Percentiles rank a stretch among this genome's conserved stretches.
Conservation (phyloP, 2,888 invertebrate genomes). For the Plebejus anna region DNA sequence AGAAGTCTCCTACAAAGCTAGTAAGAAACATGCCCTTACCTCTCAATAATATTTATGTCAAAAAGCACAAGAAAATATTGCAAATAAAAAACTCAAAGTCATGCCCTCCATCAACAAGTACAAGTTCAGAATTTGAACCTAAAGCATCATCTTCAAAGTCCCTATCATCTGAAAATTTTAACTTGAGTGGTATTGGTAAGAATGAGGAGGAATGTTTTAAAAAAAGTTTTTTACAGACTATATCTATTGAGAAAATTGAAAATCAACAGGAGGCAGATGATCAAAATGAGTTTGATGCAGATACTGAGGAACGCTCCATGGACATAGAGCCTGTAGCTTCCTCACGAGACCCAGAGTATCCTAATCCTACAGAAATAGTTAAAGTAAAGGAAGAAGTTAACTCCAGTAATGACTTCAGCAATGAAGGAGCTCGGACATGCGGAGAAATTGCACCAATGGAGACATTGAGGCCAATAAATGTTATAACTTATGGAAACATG, state of each 20-base stretch:
- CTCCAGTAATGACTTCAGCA: constrained; percentile 62
- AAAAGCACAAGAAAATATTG: constrained; percentile 68
- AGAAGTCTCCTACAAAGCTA: constrained; percentile 47
- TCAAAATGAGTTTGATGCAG: constrained; percentile 59
- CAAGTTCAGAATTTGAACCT: constrained; percentile 44
- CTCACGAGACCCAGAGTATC: constrained; percentile 45
- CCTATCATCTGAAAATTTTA: constrained; percentile 57
- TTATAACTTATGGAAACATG: constrained; percentile 64
- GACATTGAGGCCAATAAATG: constrained; percentile 65
- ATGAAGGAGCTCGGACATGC: constrained; percentile 50
- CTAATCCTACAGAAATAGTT: constrained; percentile 48
- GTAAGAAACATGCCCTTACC: constrained; percentile 45
- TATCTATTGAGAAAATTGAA: constrained; percentile 57
- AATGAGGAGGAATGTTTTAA: constrained; percentile 46
- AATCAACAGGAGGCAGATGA: constrained; percentile 42
- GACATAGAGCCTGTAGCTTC: constrained; percentile 60
- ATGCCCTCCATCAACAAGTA: constrained; percentile 37
- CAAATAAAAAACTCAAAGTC: constrained; percentile 67
- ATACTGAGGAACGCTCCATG: constrained; percentile 65
- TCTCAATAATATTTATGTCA: constrained; percentile 68
- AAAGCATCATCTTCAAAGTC: constrained; percentile 55
- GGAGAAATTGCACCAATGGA: constrained; percentile 53
- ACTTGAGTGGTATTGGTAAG: constrained; percentile 50
- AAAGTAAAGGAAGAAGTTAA: constrained; percentile 67
- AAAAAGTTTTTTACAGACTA: constrained; percentile 50